Evolutionary conservation across 1,140 invertebrate species (phyloP).

Genomic region (Aphelenchoides avenae): DNA sequence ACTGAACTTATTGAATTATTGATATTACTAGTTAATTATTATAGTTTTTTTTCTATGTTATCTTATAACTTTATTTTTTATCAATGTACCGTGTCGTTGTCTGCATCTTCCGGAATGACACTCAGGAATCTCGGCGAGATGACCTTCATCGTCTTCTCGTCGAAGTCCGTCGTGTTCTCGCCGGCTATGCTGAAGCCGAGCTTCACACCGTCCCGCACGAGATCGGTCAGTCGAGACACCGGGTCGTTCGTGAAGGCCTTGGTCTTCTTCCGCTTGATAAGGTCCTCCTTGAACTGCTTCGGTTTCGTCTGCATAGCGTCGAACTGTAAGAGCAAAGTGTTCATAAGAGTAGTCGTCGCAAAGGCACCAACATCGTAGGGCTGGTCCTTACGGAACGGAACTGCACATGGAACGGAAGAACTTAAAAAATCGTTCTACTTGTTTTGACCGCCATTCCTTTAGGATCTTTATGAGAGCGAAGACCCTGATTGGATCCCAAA

Average conservation of each 20-base stretch:
- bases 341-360: not conserved
- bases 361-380: not conserved
- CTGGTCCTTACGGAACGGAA: not conserved
- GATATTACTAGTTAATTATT: too few species aligned
- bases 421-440: too few species aligned
- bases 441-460: too few species aligned
- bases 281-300: not conserved
- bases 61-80: not conserved
- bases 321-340: not conserved
- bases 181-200: constrained; percentile 46
- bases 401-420: too few species aligned
- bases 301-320: not conserved
- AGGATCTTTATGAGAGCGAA: too few species aligned
- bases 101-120: constrained; percentile 46
- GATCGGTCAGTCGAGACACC: not conserved
- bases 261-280: not conserved
- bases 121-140: constrained; percentile 49
- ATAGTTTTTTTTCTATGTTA: not conserved
- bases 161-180: constrained; percentile 51
- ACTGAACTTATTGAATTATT: too few species aligned
- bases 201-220: constrained; percentile 50
- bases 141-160: constrained; percentile 52
- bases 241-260: not conserved
- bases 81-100: constrained; percentile 25
- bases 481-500: too few species aligned